Conservation (phyloP, 2,113 vertebrate genomes). For the Heteronetta atricapilla region DNA sequence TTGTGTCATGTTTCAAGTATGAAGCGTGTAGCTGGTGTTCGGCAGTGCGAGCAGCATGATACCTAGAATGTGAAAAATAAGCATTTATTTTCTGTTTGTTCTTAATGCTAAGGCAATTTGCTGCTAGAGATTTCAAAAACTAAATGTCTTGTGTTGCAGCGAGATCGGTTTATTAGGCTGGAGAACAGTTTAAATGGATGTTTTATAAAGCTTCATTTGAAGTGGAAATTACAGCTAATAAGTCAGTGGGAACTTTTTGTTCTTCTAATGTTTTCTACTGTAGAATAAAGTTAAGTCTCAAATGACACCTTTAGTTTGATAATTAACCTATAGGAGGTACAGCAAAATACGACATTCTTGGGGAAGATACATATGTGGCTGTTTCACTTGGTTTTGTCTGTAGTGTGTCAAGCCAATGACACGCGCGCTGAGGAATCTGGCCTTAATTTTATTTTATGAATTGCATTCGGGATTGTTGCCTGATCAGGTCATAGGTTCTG, state of each 20-base stretch:
- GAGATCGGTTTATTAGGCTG: not conserved
- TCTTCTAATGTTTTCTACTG: not conserved
- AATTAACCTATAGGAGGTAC: not conserved
- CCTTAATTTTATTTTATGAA: slow-evolving; percentile 31
- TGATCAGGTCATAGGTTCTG: slow-evolving; percentile 14
- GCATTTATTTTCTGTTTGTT: not conserved
- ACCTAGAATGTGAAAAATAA: not conserved
- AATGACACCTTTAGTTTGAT: not conserved
- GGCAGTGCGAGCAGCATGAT: not conserved
- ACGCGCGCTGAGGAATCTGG: not conserved
- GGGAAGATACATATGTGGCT: not conserved
- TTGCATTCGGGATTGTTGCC: slow-evolving; percentile 19
- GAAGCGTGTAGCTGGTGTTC: not conserved
- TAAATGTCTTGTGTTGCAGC: not conserved
- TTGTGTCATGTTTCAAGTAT: not conserved
- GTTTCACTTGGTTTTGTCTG: not conserved
- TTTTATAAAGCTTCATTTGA: not conserved
- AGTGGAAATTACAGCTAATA: not conserved
- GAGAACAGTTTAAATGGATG: not conserved
- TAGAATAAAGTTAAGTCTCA: not conserved
- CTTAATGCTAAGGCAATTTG: accelerated
- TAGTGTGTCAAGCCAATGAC: not conserved
- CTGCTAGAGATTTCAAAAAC: not conserved
- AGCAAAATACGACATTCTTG: not conserved
- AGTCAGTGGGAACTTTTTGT: not conserved